Conservation (phyloP, 2,888 invertebrate genomes). For the Erebia ligea region DNA sequence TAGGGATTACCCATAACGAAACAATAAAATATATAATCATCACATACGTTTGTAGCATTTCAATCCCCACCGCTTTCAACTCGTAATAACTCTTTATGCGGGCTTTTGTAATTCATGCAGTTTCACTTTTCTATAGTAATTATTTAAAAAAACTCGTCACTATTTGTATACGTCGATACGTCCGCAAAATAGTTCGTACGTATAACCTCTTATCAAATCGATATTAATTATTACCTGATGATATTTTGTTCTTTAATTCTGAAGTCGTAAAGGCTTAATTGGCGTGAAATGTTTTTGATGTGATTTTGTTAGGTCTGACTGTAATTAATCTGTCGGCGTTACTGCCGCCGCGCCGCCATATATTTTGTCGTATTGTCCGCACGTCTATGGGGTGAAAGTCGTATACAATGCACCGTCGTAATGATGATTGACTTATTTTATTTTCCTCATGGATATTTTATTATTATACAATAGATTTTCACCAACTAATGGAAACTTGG, state of each 20-base stretch:
- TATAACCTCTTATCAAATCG: not conserved
- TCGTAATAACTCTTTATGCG: slow-evolving; percentile 30
- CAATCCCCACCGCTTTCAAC: slow-evolving; percentile 17
- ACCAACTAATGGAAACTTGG: slow-evolving; percentile 7
- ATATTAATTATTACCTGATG: not conserved
- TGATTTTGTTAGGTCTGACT: slow-evolving; percentile 32
- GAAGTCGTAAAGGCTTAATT: not conserved
- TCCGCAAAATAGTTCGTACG: slow-evolving; percentile 23
- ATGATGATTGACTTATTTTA: slow-evolving; percentile 24
- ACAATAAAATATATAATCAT: not conserved
- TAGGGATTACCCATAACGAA: not conserved
- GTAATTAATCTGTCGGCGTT: slow-evolving; percentile 50
- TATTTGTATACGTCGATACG: slow-evolving; percentile 41
- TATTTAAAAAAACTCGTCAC: slow-evolving; percentile 30
- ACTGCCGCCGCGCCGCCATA: slow-evolving; percentile 16
- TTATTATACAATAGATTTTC: slow-evolving; percentile 2
- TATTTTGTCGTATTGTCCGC: slow-evolving; percentile 26
- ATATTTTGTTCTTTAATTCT: slow-evolving; percentile 28
- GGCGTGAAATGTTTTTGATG: slow-evolving; percentile 26
- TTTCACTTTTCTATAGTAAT: slow-evolving; percentile 44
- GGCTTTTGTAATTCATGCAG: slow-evolving; percentile 30
- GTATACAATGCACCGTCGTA: slow-evolving; percentile 23
- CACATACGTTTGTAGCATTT: slow-evolving; percentile 20
- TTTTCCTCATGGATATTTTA: slow-evolving; percentile 8
- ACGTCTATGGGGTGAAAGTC: slow-evolving; percentile 30